Base-by-base conservation (phyloP, 2,797 vertebrate species). In the Danio albolineatus region DNA sequence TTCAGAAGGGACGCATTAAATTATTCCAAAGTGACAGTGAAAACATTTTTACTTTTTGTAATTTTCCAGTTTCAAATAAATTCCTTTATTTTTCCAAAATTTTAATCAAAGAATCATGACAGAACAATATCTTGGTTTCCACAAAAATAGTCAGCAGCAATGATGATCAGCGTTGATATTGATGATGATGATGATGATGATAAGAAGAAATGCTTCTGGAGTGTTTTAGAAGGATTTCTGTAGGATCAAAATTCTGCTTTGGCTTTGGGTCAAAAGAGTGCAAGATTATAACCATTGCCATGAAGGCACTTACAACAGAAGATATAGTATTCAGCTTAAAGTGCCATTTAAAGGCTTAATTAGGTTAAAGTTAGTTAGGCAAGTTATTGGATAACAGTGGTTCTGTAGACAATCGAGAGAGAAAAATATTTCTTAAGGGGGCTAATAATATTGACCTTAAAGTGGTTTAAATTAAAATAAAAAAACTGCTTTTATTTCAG, bases 151-250 rank as follows among this genome's bases (percentile, higher is more conserved):
- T 7, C 7, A 39, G 56, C 56, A 59, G 21, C 0, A 46, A 16
- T 60, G 57, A 59, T 59, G 28, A 59, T 17, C 16, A 17, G 6
- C 28, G 10, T 7, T 17, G 14, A 12, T 53, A 28, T 28, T 28
- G 19, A 54, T 19, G 7, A 54, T 19, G 5, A 17, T 49, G n/a
- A 38, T 28, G 19, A 54, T 19, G 7, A 54, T 19, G 5, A 17
- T 49, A n/a, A 38, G 7, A 39, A 53, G 12, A 70, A 39, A 70
- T 38, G 7, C 39, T 70, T 54, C 4, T 39, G 39, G 48, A 39
- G 48, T 6, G n/a, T 53, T 7, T 53, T 53, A 39, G 66, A 53
- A 70, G 53, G 36, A 70, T 54, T 53, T 70, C 67, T 53, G 6
- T n/a, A 38, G 28, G 28, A 53, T 51, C 6, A 17, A n/a, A 69